A percentile compares a stretch with the other conserved stretches of the same genome.
These are phyloP conservation scores for Tricholaema leucomelas DNA, from an alignment of 2,113 vertebrate species.

Conservation along the genomic window DNA sequence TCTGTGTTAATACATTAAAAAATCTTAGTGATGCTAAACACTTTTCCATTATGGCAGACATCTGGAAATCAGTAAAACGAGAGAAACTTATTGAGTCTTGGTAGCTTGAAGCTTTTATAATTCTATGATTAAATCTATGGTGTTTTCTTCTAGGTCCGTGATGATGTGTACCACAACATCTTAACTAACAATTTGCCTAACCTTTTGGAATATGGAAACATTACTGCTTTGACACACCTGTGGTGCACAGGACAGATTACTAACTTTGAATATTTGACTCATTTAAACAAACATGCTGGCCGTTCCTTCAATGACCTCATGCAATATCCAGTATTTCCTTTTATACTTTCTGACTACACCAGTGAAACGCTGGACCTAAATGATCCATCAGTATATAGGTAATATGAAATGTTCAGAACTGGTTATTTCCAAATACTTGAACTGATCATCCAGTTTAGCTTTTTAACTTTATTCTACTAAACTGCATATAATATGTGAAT, in stretches of 20 bases:
- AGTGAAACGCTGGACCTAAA: slow-evolving; percentile 91
- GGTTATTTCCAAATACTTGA: background rate
- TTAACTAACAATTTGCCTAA: slow-evolving; percentile 94
- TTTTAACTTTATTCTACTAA: background rate
- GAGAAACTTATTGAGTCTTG: background rate
- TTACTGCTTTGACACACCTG: slow-evolving; percentile 92
- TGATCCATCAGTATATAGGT: slow-evolving; percentile 89
- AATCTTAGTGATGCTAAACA: background rate
- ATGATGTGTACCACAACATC: slow-evolving; percentile 96
- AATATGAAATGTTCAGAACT: slow-evolving; percentile 5
- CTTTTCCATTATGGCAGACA: background rate
- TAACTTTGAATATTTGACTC: slow-evolving; percentile 98
- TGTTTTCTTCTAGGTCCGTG: slow-evolving; percentile 83
- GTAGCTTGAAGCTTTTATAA: background rate
- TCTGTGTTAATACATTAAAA: background rate
- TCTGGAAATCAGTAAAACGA: background rate
- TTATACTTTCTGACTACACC: slow-evolving; percentile 92
- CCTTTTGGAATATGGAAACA: slow-evolving; percentile 96
- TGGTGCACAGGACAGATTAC: slow-evolving; percentile 97
- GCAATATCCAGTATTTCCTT: slow-evolving; percentile 99
- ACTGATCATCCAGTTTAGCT: background rate
- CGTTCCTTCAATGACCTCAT: slow-evolving; percentile 99
- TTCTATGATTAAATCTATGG: background rate
- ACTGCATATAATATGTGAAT: background rate
- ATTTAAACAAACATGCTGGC: slow-evolving; percentile 96